Conservation (phyloP, 2,113 vertebrate genomes). For the Polyodon spathula region DNA sequence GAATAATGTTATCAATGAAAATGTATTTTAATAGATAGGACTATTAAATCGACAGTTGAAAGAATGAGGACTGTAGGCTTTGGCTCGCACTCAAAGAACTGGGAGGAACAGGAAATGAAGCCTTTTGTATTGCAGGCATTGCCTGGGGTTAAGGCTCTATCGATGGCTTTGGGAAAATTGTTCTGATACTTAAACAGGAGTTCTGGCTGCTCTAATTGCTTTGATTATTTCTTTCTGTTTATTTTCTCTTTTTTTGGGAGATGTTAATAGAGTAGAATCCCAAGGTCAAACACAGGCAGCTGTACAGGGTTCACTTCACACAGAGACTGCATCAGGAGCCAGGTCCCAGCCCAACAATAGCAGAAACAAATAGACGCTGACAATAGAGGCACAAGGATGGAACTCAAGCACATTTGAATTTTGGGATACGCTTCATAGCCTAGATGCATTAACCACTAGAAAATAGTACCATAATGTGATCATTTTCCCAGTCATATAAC, state of each 20-base stretch:
- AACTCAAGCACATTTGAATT: no score
- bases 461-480: no score
- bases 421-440: no score
- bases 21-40: not conserved
- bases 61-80: not conserved
- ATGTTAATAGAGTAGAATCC: not conserved
- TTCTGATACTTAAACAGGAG: slow-evolving; percentile 21
- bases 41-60: no score
- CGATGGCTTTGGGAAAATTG: slow-evolving; percentile 11
- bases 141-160: slow-evolving; percentile 8
- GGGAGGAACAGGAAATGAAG: not conserved
- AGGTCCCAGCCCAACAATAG: no score
- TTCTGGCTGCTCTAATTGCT: slow-evolving; percentile 24
- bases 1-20: not conserved
- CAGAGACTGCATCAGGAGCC: slow-evolving; percentile 20
- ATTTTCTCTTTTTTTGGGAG: slow-evolving; percentile 22
- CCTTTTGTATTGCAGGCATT: not conserved
- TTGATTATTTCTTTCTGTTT: slow-evolving; percentile 33
- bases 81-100: slow-evolving; percentile 7
- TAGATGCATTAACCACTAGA: no score
- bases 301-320: not conserved
- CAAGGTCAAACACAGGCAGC: slow-evolving; percentile 21
- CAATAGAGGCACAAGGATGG: no score
- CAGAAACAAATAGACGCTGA: no score
- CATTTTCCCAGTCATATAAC: no score